Evolutionary conservation across 1,140 invertebrate genomes (phyloP), one percentile per base, ranked within the genome.

Genomic region (Uloborus diversus): DNA sequence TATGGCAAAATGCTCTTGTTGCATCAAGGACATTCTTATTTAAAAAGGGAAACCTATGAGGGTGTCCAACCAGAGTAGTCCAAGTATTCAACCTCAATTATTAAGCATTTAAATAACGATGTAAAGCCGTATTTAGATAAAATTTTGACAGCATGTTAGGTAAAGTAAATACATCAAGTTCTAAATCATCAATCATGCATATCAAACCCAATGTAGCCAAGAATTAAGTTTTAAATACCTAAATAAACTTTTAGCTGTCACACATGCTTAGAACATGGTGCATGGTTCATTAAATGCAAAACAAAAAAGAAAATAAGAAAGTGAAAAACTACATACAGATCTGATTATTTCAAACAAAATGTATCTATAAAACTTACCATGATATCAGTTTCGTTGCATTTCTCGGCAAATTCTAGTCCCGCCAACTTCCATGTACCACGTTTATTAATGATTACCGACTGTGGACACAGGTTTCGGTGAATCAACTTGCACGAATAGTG

Each of bases 371-470:
- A 7, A 7, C 42, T 76, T 66, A 85, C 85, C 85, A 85, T 82
- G 4, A 82, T 66, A 61, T 86, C 84, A 11, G 51, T 64, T 59
- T 83, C 81, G 56, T 81, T 82, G 53, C 83, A 85, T 81, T 85
- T 85, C 32, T 88, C 87, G 5, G 92, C 91, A 88, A 99, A 99
- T 85, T 99, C 97, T 51, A 99, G 90, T 2, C 97, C 96, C 17
- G 93, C 93, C 28, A 99, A 89, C 86, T 99, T 99, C 97, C 97
- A 99, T 13, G 94, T 96, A 47, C 96, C 96, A 61, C 92, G 91
- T 84, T 94, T 95, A n/a, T 94, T 98, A 62, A 99, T 92, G 56
- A 99, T 90, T 79, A 99, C 93, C 81, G 94, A 96, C 80, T 92
- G 92, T 5, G 97, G 96, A 87, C 94, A 97, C 17, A 99, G 91